Base-by-base conservation (phyloP, 2,113 vertebrate genomes). In the Gavialis gangeticus region DNA sequence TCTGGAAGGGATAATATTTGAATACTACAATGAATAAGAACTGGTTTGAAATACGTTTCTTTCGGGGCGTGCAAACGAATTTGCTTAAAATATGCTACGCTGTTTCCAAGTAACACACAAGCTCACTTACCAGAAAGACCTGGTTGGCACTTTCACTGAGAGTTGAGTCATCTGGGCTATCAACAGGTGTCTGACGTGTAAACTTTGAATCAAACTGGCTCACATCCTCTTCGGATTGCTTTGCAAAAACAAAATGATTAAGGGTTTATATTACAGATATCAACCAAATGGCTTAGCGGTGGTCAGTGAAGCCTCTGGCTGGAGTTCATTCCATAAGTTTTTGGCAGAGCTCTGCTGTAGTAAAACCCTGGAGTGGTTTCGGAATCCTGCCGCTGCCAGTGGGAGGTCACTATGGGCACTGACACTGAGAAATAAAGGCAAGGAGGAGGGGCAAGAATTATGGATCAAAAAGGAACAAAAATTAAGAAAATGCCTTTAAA, bases 201-300 rank as follows among this genome's bases (percentile, higher is more conserved):
- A 99, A 99, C 98, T 99, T 99, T 93, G 99, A 99, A 98, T 99
- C 99, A 97, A 99, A 99, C 98, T 99, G 99, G 98, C 99, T 99
- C 96, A 99, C 99, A 93, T 99, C 99, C 97, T 99, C 99, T 97
- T 99, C 99, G 69, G 99, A 99, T 99, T 99, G 99, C 99, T 99
- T 97, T 97, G 96, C 95, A 95, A 97, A 97, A 97, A 97, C 86
- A 97, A 96, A 97, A 97, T 90, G 87, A 84, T 97, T 86, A 97
- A 95, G 75, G 94, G 83, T 95, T 94, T 97, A 89, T 85, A 94
- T 96, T 96, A 97, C 76, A 97, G 55, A 90, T 96, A 97, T 93
- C 84, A 96, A 96, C 88, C 95, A 97, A 96, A 96, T 91, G 79
- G 76, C 91, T 95, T 64, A 87, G 92, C 78, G 96, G 79, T 91